phyloP scores from a whole-genome alignment of 1,140 invertebrate species.

The Drosophila prosaltans region DNA sequence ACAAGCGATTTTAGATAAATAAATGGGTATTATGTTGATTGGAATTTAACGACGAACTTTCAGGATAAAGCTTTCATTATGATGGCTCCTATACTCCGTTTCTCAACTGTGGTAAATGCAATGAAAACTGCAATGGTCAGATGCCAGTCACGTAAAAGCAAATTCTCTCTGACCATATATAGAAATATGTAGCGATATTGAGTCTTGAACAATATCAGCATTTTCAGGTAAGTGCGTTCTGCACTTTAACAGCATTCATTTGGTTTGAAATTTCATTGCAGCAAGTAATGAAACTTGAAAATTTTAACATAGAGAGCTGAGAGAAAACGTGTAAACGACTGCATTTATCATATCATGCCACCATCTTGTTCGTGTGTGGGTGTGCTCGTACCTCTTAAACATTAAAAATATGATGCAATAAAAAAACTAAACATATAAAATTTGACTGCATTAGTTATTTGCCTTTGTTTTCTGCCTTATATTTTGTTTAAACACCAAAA shows the following conservation, averaged over 20 bases:
- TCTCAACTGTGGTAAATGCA: background rate
- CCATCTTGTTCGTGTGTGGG: background rate
- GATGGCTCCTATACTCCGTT: no score
- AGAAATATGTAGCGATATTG: constrained; percentile 43
- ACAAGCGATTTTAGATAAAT: no score
- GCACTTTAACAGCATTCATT: constrained; percentile 53
- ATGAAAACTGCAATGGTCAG: constrained; percentile 29
- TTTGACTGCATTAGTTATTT: constrained; percentile 56
- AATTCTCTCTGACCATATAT: constrained; percentile 43
- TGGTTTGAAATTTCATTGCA: background rate
- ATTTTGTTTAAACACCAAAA: constrained; percentile 50
- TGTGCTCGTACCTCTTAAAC: constrained; percentile 27
- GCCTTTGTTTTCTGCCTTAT: constrained; percentile 32
- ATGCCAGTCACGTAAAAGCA: constrained; percentile 71
- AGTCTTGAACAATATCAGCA: constrained; percentile 55
- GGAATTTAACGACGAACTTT: no score
- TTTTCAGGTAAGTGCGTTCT: constrained; percentile 63
- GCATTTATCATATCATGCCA: background rate
- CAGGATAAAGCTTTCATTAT: no score
- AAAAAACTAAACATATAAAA: constrained; percentile 69
- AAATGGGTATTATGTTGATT: no score
- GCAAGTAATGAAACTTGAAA: background rate
- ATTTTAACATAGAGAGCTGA: background rate
- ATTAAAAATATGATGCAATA: constrained; percentile 57
- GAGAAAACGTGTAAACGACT: constrained; percentile 10